Base-by-base conservation (phyloP, 2,888 invertebrate genomes). In the Galerucella calmariensis region DNA sequence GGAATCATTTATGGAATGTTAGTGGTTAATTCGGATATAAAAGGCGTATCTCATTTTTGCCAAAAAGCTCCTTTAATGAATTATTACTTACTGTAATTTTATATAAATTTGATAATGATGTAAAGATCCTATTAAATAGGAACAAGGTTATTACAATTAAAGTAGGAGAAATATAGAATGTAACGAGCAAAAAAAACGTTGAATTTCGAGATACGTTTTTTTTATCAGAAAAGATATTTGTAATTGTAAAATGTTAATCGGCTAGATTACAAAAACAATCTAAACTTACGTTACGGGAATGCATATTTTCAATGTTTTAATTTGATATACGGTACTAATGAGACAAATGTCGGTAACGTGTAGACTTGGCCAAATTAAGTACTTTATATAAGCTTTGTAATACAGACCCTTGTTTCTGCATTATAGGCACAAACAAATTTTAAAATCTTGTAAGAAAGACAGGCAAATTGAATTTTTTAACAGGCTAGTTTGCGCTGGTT, bases 1-100 rank as follows among this genome's bases (percentile, higher is more conserved):
- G 35, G 41, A 62, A 35, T 62, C 62, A 62, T 62, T 62, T 62
- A n/a, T 41, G 27, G 24, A 58, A 51, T n/a, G n/a, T n/a, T 51
- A 8, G 51, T n/a, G 56, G 56, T 56, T 56, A 56, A 16, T 20
- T 56, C 16, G 16, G 56, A 10, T 56, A 20, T 56, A 20, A 56
- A 53, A 16, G 51, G 14, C 51, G 8, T 56, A 56, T 56, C 20
- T 56, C 56, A 56, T 56, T 56, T 56, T 56, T 56, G 56, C 56
- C 2, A 56, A 48, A 48, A 48, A 48, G 48, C 48, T 48, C 14
- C 14, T 4, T 48, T 48, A 12, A 48, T 48, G 35, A 35, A 35
- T 48, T 16, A 16, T 56, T 20, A 56, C 56, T 56, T 16, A 20
- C 10, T 56, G 56, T 56, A 56, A 56, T 56, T 56, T 56, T 56